phyloP scores from a whole-genome alignment of 1,140 invertebrate genomes.

The Heliconius melpomene region DNA sequence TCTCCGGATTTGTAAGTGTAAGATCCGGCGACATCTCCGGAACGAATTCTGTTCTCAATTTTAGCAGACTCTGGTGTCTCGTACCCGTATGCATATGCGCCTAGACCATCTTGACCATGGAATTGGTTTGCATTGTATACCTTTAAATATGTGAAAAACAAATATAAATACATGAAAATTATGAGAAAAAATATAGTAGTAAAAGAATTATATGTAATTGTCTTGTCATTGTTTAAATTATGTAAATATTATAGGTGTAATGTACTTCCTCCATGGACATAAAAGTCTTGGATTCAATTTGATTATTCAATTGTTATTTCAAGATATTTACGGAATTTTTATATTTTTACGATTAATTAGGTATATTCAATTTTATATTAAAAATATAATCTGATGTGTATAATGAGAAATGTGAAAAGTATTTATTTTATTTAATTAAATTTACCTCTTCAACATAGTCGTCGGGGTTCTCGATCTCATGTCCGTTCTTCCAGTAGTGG shows the following conservation, averaged over 20 bases:
- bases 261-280: too few relatives aligned
- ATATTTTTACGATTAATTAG: too few relatives aligned
- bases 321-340: too few relatives aligned
- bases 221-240: neutral
- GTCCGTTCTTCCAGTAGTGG: slow-evolving; percentile 82
- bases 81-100: slow-evolving; percentile 85
- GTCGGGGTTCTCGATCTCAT: slow-evolving; percentile 83
- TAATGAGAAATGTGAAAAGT: too few relatives aligned
- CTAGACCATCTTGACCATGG: slow-evolving; percentile 84
- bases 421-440: too few relatives aligned
- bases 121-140: slow-evolving; percentile 85
- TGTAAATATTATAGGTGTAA: too few relatives aligned
- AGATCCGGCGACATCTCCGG: slow-evolving; percentile 79
- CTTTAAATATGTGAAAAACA: slow-evolving; percentile 39
- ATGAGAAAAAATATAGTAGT: too few relatives aligned
- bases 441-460: slow-evolving; percentile 83
- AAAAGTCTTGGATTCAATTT: too few relatives aligned
- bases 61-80: slow-evolving; percentile 84
- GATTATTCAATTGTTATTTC: too few relatives aligned
- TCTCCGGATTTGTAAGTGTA: slow-evolving; percentile 77
- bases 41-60: slow-evolving; percentile 78
- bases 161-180: neutral
- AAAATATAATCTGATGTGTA: too few relatives aligned
- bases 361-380: too few relatives aligned
- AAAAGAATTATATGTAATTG: too few relatives aligned